phyloP scores from a whole-genome alignment of 2,113 vertebrate species.

The Perca flavescens region DNA sequence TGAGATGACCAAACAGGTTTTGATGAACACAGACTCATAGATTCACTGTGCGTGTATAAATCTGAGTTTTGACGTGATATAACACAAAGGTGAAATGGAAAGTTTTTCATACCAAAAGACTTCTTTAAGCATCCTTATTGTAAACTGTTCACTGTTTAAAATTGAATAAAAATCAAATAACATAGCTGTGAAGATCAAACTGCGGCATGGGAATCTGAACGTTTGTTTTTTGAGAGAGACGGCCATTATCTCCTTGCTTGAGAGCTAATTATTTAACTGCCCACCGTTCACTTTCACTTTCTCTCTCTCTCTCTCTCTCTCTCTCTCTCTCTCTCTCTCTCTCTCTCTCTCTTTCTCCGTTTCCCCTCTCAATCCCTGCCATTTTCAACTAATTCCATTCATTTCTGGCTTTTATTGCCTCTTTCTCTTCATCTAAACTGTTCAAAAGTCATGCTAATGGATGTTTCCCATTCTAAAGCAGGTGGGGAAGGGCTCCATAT shows the following conservation, averaged over 20 bases:
- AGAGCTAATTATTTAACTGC: slow-evolving; percentile 20
- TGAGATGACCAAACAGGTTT: not conserved
- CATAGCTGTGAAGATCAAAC: not conserved
- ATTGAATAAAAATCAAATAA: not conserved
- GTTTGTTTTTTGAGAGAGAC: slow-evolving; percentile 20
- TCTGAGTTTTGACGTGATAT: not conserved
- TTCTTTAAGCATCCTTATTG: not conserved
- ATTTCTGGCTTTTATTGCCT: not conserved
- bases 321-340: not conserved
- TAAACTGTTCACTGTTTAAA: slow-evolving; percentile 3
- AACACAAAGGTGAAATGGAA: not conserved
- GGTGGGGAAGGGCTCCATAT: not conserved
- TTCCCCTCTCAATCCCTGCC: not conserved
- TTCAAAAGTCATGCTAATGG: not conserved
- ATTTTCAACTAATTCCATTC: slow-evolving; percentile 4
- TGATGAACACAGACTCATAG: not conserved
- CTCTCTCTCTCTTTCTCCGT: too few species aligned
- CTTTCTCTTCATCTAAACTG: not conserved
- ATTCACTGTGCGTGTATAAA: not conserved
- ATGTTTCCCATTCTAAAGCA: not conserved
- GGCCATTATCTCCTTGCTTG: slow-evolving; percentile 22
- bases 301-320: not conserved
- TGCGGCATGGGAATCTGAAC: not conserved
- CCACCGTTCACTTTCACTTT: not conserved
- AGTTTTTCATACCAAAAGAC: not conserved